Conservation (phyloP, 2,113 vertebrate genomes). For the Macquaria ambigua region DNA sequence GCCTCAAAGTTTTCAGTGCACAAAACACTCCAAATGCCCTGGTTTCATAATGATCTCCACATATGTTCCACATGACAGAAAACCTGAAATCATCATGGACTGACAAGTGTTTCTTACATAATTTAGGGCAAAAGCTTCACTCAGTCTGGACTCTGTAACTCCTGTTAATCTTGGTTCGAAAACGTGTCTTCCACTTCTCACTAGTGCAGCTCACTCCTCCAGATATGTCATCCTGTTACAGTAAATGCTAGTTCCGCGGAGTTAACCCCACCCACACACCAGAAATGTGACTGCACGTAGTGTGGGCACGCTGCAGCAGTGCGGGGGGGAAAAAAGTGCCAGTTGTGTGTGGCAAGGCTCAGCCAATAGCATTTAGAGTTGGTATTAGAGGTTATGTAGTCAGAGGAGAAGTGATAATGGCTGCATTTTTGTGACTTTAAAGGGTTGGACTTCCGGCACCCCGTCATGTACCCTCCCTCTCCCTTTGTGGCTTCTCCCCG, state of each 20-base stretch:
- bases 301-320: conserved; percentile 60
- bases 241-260: conserved; percentile 70
- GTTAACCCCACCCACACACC: conserved; percentile 73
- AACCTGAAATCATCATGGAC: conserved; percentile 15
- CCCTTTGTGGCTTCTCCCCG: conserved; percentile 59
- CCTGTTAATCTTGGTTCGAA: conserved; percentile 42
- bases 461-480: conserved; percentile 55
- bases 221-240: conserved; percentile 73
- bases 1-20: neutral
- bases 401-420: conserved; percentile 63
- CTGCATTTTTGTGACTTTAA: conserved; percentile 76
- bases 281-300: conserved; percentile 72
- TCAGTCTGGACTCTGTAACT: conserved; percentile 22
- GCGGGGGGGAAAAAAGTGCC: neutral
- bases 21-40: neutral
- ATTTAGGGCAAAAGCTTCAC: conserved; percentile 28
- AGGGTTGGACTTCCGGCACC: conserved; percentile 67
- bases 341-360: conserved; percentile 48
- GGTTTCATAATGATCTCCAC: conserved; percentile 13
- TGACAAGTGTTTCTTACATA: conserved; percentile 24
- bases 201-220: conserved; percentile 58
- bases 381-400: conserved; percentile 70
- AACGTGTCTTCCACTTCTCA: conserved; percentile 49
- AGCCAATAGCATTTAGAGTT: conserved; percentile 65
- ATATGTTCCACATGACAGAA: conserved; percentile 40